Evolutionary conservation across 2,113 vertebrate species (phyloP).

Genomic region (Amphiprion percula): DNA sequence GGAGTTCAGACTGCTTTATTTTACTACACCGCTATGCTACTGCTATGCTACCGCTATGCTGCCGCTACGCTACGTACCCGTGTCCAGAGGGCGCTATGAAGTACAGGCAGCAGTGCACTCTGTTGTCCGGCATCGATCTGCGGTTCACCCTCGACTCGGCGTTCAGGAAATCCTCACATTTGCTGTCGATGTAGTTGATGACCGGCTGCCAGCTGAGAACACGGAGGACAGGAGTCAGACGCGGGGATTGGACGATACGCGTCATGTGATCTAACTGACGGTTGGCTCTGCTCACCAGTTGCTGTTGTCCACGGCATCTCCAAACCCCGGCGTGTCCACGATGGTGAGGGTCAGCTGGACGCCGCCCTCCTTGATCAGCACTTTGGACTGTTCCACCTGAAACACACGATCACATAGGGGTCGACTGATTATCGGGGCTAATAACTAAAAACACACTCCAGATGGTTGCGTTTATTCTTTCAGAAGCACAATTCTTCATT

Average conservation of each 20-base stretch:
- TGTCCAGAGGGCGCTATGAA: slow-evolving; percentile 85
- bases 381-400: slow-evolving; percentile 88
- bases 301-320: slow-evolving; percentile 88
- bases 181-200: slow-evolving; percentile 85
- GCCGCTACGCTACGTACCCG: slow-evolving; percentile 70
- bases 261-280: too few species aligned
- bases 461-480: too few species aligned
- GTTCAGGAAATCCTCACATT: slow-evolving; percentile 86
- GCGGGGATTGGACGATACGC: not conserved
- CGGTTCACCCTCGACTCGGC: slow-evolving; percentile 84
- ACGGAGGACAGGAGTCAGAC: not conserved
- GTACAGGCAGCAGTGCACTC: slow-evolving; percentile 86
- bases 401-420: slow-evolving; percentile 25
- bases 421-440: too few species aligned
- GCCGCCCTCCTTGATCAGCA: slow-evolving; percentile 86
- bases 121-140: slow-evolving; percentile 83
- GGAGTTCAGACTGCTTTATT: too few species aligned
- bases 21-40: too few species aligned
- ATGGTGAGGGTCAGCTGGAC: slow-evolving; percentile 88
- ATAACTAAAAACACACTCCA: too few species aligned
- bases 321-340: slow-evolving; percentile 87
- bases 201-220: slow-evolving; percentile 83
- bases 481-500: too few species aligned
- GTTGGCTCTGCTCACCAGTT: slow-evolving; percentile 80
- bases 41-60: slow-evolving; percentile 35